Percentiles rank a stretch among this genome's conserved stretches.
Conservation (phyloP, 2,113 vertebrate species). For the Raja brachyura region DNA sequence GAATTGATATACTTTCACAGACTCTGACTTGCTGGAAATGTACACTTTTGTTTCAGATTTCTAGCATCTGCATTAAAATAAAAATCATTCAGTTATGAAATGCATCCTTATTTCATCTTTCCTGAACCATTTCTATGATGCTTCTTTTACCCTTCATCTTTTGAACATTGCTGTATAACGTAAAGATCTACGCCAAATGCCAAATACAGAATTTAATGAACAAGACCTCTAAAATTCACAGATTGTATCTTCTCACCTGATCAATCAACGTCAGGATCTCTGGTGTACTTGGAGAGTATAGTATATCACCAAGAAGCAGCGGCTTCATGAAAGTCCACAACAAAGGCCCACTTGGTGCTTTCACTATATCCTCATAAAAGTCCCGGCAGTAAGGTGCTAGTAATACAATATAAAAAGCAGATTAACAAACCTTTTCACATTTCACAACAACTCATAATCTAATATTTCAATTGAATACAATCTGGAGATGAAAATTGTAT, state of each 20-base stretch:
- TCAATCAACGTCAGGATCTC: constrained; percentile 51
- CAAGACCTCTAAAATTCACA: neutral
- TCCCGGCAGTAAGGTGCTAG: constrained; percentile 59
- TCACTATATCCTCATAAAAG: constrained; percentile 61
- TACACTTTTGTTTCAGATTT: too few species aligned
- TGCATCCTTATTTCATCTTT: neutral
- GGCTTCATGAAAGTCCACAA: constrained; percentile 62
- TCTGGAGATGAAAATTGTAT: too few species aligned
- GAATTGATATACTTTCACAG: too few species aligned
- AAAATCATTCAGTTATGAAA: too few species aligned
- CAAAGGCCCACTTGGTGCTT: constrained; percentile 56
- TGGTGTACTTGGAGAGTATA: constrained; percentile 53
- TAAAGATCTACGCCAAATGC: neutral
- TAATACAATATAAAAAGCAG: constrained; percentile 18
- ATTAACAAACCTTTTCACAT: neutral
- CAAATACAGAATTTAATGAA: neutral
- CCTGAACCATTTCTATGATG: neutral
- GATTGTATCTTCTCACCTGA: constrained; percentile 47
- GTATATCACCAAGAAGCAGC: constrained; percentile 57
- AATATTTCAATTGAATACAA: neutral
- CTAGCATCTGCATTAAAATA: too few species aligned
- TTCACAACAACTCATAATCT: constrained; percentile 1
- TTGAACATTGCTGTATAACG: neutral
- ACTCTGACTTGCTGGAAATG: too few species aligned
- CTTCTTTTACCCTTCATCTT: too few species aligned